Percentiles rank a stretch among this genome's conserved stretches.
These are phyloP conservation scores for Lanius ludovicianus DNA, from an alignment of 2,113 vertebrate genomes.

Conservation along the genomic window DNA sequence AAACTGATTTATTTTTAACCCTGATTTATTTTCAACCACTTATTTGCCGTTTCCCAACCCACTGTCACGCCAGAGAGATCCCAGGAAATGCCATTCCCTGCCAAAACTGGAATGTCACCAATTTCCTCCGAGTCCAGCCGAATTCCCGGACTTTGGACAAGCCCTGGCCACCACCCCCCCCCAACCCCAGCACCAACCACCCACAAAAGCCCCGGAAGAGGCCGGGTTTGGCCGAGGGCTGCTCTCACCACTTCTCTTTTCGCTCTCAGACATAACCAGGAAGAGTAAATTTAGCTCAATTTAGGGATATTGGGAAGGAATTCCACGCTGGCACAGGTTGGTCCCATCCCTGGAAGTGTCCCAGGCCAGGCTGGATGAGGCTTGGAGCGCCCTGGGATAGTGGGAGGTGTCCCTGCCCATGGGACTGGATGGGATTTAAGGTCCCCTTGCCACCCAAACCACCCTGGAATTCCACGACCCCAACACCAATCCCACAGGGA, in stretches of 20 bases:
- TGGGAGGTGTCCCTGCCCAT: too few relatives aligned
- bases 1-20: too few relatives aligned
- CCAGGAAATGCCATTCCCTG: not conserved
- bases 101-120: fast-evolving
- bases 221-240: fast-evolving
- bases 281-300: too few relatives aligned
- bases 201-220: fast-evolving
- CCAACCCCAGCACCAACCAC: fast-evolving
- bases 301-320: not conserved
- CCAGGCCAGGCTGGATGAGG: too few relatives aligned
- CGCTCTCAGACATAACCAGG: fast-evolving
- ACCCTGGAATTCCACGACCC: too few relatives aligned
- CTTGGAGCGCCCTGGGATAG: too few relatives aligned
- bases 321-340: not conserved
- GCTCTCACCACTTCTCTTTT: not conserved
- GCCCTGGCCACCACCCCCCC: fast-evolving
- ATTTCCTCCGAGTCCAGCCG: not conserved
- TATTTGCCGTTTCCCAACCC: fast-evolving
- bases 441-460: too few relatives aligned
- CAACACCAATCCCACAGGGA: not conserved
- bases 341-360: too few relatives aligned
- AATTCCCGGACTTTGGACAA: not conserved
- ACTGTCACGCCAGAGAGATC: not conserved
- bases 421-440: too few relatives aligned
- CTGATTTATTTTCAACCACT: not conserved